Evolutionary conservation across 2,113 vertebrate genomes (phyloP), one percentile per base, ranked within the genome.

Genomic region (Amia ocellicauda): DNA sequence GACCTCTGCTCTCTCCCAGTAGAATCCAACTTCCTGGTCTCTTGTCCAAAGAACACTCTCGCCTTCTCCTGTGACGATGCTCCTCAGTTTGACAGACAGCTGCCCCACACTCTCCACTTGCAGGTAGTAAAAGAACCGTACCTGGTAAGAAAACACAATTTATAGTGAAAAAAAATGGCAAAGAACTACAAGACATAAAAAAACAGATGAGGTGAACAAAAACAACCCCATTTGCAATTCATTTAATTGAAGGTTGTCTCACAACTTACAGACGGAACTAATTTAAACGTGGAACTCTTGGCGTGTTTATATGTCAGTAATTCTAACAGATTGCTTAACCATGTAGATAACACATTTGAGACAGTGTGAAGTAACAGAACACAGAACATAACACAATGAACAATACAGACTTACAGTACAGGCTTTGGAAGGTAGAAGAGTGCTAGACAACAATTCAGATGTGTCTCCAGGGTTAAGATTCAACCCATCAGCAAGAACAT

Each of bases 121-220:
- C 41, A 74, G 73, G 72, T 82, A 87, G 75, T 76, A 76, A 71
- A 78, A 88, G 71, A 90, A 89, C 45, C 68, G 78, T 36, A 90
- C 45, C 87, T 90, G 61, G 23, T 27, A 11, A 14, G 41, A 63
- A 3, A 63, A 20, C 22, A n/a, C 22, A 23, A 53, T 7, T 24
- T 53, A 8, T 7, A 43, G 41, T 7, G 31, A 29, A 52, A 16
- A 1, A 29, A 19, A 36, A 47, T 36, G 24, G 17, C 10, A 14
- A 27, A 47, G 24, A 47, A 60, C 26, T 24, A 16, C 42, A 20
- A 11, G n/a, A n/a, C n/a, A n/a, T n/a, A n/a, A n/a, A n/a, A n/a
- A n/a, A n/a, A n/a, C n/a, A n/a, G n/a, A n/a, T n/a, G n/a, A n/a
- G n/a, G n/a, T n/a, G n/a, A n/a, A n/a, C n/a, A n/a, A n/a, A n/a